Evolutionary conservation across 23 tunicate genomes (phyloP), one percentile per base, ranked within the genome.

Genomic region (Ascidia mentula): DNA sequence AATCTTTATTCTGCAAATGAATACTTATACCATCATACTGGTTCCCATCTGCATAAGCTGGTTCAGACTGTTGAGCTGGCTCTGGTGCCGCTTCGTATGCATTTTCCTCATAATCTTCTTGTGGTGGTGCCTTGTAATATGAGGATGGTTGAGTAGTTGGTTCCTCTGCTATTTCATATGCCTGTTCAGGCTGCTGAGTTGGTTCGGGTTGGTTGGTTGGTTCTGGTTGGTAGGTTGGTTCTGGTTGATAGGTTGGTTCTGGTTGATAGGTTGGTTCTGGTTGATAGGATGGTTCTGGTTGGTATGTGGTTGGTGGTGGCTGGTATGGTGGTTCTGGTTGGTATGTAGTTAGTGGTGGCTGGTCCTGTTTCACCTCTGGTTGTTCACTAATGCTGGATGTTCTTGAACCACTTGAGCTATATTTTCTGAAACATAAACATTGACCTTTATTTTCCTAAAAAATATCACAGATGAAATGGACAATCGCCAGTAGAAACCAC

Each of bases 361-460:
- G 24, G 22, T 53, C 65, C 37, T 71, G 73, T 35, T 60, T n/a
- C 33, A 77, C 32, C 34, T 79, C 90, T 6, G 74, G 84, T 73
- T 86, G 80, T 33, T 86, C 84, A 73, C 84, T 86, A 31, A 86
- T 60, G 37, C 90, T 86, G 12, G 90, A 86, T 20, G 90, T 86
- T 17, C 84, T 71, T 24, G 90, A 86, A 59, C 87, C 76, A 86
- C 90, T 80, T 18, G 90, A 86, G 40, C 90, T 86, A 40, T 79
- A 86, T 39, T 86, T 86, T 26, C 90, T 86, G 33, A 20, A 18
- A 24, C 32, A 45, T n/a, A n/a, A n/a, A n/a, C n/a, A n/a, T n/a
- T n/a, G n/a, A n/a, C n/a, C n/a, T n/a, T n/a, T n/a, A n/a, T n/a
- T n/a, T n/a, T n/a, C n/a, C n/a, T n/a, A n/a, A n/a, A n/a, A n/a